Evolutionary conservation across 1,140 invertebrate species (phyloP).

Genomic region (Asobara japonica): DNA sequence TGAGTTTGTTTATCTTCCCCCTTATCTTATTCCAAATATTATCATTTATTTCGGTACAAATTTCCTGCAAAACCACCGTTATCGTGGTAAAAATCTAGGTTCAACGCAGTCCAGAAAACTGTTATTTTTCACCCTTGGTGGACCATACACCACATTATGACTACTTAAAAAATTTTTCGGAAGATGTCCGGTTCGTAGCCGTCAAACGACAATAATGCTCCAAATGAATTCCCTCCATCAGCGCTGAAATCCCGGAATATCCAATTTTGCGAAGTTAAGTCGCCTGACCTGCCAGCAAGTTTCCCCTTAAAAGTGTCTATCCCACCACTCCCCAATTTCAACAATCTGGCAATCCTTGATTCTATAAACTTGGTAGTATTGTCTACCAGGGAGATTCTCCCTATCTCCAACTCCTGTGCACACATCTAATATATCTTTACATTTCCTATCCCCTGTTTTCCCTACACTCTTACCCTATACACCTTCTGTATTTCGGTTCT

Average conservation of each 20-base stretch:
- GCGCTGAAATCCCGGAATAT: not conserved
- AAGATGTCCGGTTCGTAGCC: no score
- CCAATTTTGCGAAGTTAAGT: not conserved
- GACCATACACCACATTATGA: no score
- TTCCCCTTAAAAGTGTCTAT: not conserved
- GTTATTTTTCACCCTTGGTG: no score
- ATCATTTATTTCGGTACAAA: no score
- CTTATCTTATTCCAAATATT: no score
- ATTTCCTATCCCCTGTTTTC: not conserved
- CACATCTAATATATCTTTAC: not conserved
- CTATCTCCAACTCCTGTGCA: not conserved
- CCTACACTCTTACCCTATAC: slow-evolving; percentile 3
- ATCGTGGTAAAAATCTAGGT: no score
- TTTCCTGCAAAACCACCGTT: no score
- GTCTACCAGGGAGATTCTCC: not conserved
- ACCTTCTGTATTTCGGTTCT: not conserved
- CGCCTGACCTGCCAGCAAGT: not conserved
- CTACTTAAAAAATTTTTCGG: no score
- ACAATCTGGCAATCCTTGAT: slow-evolving; percentile 9
- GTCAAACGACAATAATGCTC: not conserved
- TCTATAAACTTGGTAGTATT: not conserved
- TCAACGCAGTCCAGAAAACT: no score
- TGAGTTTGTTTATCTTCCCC: no score
- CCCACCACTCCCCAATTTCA: not conserved
- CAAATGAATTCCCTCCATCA: not conserved